Conservation (phyloP, 2,888 invertebrate species). For the Rhamphomyia laevipes region DNA sequence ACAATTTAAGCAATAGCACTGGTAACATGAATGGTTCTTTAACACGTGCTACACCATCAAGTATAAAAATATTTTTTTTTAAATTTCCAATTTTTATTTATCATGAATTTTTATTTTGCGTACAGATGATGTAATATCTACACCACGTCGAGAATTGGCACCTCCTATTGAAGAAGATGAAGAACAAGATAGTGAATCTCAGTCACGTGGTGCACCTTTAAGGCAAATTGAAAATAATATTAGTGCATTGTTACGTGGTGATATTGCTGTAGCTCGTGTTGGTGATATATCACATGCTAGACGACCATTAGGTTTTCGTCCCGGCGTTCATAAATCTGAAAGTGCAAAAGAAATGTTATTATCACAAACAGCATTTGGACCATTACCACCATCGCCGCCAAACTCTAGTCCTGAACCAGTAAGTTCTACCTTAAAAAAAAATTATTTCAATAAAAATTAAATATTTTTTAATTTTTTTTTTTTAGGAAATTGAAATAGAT, state of each 20-base stretch:
- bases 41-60: constrained; percentile 9
- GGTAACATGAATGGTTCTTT: constrained; percentile 13
- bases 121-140: constrained; percentile 20
- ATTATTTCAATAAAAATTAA: background rate
- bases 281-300: constrained; percentile 29
- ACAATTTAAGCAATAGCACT: constrained; percentile 7
- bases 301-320: constrained; percentile 38
- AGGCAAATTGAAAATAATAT: constrained; percentile 62
- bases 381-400: constrained; percentile 37
- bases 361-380: constrained; percentile 35
- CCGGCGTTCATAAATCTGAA: constrained; percentile 60
- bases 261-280: constrained; percentile 27
- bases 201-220: constrained; percentile 52
- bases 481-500: constrained; percentile 24
- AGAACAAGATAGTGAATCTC: constrained; percentile 50
- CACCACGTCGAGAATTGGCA: constrained; percentile 51
- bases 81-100: background rate
- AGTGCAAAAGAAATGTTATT: constrained; percentile 57
- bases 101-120: constrained; percentile 1
- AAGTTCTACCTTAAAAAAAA: constrained; percentile 5
- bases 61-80: background rate
- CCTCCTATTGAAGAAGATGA: constrained; percentile 59
- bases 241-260: constrained; percentile 50
- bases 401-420: constrained; percentile 23
- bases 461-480: constrained; percentile 2